These are phyloP conservation scores for Misgurnus anguillicaudatus DNA, from an alignment of 2,113 vertebrate genomes.

Conservation along the genomic window DNA sequence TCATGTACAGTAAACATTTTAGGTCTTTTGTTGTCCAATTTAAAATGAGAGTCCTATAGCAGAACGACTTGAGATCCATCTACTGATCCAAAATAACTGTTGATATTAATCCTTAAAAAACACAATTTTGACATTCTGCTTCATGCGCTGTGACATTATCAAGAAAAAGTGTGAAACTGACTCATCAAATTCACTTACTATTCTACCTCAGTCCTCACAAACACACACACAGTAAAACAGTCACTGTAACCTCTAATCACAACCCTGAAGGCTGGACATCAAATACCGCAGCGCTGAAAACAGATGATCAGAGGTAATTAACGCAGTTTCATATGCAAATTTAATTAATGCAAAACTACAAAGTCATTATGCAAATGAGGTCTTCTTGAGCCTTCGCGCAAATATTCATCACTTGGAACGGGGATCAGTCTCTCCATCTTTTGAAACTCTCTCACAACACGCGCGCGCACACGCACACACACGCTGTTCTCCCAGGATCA, in stretches of 20 bases:
- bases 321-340: conserved; percentile 99
- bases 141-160: background rate
- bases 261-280: conserved; percentile 94
- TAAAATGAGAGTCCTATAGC: too few relatives aligned
- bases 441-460: conserved; percentile 61
- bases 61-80: too few relatives aligned
- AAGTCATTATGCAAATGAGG: conserved; percentile 99
- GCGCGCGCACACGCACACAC: conserved; percentile 46
- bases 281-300: conserved; percentile 95
- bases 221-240: conserved; percentile 51
- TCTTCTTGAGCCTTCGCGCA: conserved; percentile 99
- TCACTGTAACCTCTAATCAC: conserved; percentile 80
- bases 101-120: too few relatives aligned
- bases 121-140: background rate
- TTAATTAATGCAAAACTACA: conserved; percentile 99
- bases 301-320: conserved; percentile 99
- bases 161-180: conserved; percentile 9
- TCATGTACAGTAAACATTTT: too few relatives aligned
- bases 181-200: conserved; percentile 26
- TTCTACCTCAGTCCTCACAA: conserved; percentile 42
- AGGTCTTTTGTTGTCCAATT: too few relatives aligned
- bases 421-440: conserved; percentile 82
- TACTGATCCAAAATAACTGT: too few relatives aligned
- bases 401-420: conserved; percentile 98
- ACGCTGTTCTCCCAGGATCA: conserved; percentile 41